Evolutionary conservation across 2,113 vertebrate genomes (phyloP).

Genomic region (Protobothrops flavoviridis): DNA sequence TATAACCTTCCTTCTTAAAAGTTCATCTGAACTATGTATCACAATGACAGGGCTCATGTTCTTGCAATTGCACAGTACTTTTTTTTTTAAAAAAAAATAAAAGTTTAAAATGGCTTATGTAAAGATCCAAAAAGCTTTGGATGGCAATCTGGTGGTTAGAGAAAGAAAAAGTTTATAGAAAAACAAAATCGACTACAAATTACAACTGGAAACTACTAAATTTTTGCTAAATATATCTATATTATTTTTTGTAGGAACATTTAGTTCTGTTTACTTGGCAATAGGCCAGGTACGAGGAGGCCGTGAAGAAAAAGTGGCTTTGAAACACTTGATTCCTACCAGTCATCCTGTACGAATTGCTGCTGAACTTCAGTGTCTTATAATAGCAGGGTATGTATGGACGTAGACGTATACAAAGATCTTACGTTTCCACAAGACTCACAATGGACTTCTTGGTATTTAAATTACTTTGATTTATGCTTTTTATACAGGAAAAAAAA

Average conservation of each 20-base stretch:
- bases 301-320: slow-evolving; percentile 84
- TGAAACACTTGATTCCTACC: slow-evolving; percentile 96
- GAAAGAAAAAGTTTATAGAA: background rate
- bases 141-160: background rate
- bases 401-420: background rate
- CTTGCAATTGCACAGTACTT: background rate
- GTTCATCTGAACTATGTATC: background rate
- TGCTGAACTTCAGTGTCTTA: slow-evolving; percentile 96
- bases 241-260: slow-evolving; percentile 81
- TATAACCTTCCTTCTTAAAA: background rate
- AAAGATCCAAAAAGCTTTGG: background rate
- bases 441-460: background rate
- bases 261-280: slow-evolving; percentile 96
- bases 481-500: background rate
- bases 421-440: background rate
- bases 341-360: slow-evolving; percentile 94
- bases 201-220: slow-evolving; percentile 23
- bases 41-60: background rate
- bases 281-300: slow-evolving; percentile 82
- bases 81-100: background rate
- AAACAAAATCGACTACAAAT: background rate
- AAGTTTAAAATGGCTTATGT: background rate
- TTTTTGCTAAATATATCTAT: slow-evolving; percentile 30
- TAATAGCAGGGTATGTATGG: slow-evolving; percentile 84
- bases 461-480: background rate